phyloP scores from a whole-genome alignment of 2,888 invertebrate species.

The Diadegma fenestrale region DNA sequence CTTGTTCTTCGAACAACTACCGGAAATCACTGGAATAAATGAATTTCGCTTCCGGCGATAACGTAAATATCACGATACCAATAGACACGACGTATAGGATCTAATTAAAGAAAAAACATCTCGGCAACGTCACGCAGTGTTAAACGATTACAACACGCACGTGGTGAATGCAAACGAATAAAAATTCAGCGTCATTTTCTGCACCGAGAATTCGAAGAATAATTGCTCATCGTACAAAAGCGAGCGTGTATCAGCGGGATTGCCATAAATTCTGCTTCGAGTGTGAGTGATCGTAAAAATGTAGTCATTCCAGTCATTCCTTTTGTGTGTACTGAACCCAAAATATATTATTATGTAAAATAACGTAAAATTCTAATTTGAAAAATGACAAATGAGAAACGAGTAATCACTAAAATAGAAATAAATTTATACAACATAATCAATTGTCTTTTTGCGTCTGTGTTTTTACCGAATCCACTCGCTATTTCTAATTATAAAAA shows the following conservation, averaged over 20 bases:
- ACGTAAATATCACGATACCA: neutral
- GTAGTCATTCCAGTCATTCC: constrained; percentile 6
- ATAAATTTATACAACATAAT: neutral
- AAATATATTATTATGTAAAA: neutral
- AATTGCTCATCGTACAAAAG: constrained; percentile 23
- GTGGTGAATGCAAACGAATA: neutral
- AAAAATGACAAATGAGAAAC: neutral
- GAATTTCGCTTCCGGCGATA: neutral
- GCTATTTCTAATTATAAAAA: neutral
- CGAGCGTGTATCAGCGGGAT: constrained; percentile 17
- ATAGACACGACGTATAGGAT: neutral
- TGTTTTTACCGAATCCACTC: neutral
- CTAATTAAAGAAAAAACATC: neutral
- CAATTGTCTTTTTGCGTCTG: neutral
- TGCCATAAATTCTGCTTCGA: neutral
- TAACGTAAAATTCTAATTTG: neutral
- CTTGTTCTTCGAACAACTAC: neutral
- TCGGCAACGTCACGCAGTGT: neutral
- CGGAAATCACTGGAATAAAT: neutral
- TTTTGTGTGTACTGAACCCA: neutral
- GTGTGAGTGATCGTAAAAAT: constrained; percentile 4
- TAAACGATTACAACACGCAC: constrained; percentile 9
- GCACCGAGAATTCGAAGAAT: constrained; percentile 15
- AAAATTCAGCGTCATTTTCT: constrained; percentile 13
- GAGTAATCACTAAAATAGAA: neutral